Percentiles rank a stretch among this genome's conserved stretches.
Conservation (phyloP, 2,797 vertebrate species). For the Chaetophractus vellerosus region DNA sequence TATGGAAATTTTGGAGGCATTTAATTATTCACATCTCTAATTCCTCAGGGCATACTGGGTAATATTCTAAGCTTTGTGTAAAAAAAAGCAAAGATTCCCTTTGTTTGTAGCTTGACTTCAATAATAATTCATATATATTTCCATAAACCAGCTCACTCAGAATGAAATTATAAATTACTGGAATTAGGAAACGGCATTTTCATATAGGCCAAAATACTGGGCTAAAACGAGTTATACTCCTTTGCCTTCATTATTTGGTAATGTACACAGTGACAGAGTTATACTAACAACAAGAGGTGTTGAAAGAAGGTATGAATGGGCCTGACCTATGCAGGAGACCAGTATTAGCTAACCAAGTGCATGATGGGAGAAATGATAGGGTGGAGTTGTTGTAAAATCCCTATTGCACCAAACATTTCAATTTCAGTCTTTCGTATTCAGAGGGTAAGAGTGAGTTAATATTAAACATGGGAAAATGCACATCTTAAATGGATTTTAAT, state of each 20-base stretch:
- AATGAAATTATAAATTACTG: constrained; percentile 14
- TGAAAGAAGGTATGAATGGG: not conserved
- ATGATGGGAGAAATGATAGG: not conserved
- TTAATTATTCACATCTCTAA: not conserved
- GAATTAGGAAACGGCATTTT: not conserved
- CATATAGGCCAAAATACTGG: not conserved
- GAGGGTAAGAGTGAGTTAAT: not conserved
- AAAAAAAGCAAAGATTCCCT: not conserved
- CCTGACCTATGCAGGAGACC: not conserved
- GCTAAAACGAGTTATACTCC: not conserved
- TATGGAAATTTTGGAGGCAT: not conserved
- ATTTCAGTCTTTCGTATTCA: not conserved
- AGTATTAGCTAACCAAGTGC: not conserved
- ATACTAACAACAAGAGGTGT: not conserved
- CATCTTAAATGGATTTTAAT: constrained; percentile 27
- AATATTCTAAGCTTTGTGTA: not conserved
- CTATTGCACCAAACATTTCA: not conserved
- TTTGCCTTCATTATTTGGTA: not conserved
- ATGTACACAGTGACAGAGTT: not conserved
- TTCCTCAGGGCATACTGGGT: not conserved
- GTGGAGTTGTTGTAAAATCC: not conserved
- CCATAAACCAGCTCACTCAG: not conserved
- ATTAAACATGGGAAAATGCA: not conserved
- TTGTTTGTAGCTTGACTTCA: not conserved
- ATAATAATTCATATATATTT: not conserved